Conservation (phyloP, 2,797 vertebrate genomes). For the Girardinus metallicus region DNA sequence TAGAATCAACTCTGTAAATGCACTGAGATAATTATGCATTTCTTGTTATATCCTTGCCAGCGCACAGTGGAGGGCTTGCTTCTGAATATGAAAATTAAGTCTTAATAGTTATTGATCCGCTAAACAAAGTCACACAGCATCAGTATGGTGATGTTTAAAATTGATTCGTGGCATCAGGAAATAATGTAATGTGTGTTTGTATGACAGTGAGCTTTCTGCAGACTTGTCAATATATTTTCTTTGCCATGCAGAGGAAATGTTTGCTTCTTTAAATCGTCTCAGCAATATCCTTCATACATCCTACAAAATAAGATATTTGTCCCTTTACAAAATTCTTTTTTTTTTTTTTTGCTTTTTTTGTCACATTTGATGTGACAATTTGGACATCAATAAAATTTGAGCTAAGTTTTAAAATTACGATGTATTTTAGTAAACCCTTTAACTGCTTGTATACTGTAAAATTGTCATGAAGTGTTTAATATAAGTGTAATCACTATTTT, state of each 20-base stretch:
- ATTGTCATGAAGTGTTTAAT: not conserved
- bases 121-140: slow-evolving; percentile 4
- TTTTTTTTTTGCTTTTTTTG: not conserved
- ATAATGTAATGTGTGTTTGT: slow-evolving; percentile 11
- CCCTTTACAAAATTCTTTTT: not conserved
- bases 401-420: not conserved
- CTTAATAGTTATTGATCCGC: slow-evolving; percentile 16
- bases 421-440: not conserved
- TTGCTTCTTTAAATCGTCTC: not conserved
- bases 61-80: not conserved
- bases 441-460: not conserved
- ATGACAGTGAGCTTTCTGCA: slow-evolving; percentile 13
- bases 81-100: slow-evolving; percentile 2
- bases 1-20: slow-evolving; percentile 31
- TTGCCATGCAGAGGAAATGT: not conserved
- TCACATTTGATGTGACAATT: not conserved
- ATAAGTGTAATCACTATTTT: not conserved
- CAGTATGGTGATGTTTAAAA: slow-evolving; percentile 1
- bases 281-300: too few relatives aligned
- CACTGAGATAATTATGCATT: slow-evolving; percentile 20
- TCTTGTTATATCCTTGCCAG: slow-evolving; percentile 13
- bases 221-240: slow-evolving; percentile 17
- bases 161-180: not conserved
- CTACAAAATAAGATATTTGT: not conserved
- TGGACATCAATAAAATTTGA: not conserved